Evolutionary conservation across 2,888 invertebrate species (phyloP).

Genomic region (Eumacrocentrus americanus): DNA sequence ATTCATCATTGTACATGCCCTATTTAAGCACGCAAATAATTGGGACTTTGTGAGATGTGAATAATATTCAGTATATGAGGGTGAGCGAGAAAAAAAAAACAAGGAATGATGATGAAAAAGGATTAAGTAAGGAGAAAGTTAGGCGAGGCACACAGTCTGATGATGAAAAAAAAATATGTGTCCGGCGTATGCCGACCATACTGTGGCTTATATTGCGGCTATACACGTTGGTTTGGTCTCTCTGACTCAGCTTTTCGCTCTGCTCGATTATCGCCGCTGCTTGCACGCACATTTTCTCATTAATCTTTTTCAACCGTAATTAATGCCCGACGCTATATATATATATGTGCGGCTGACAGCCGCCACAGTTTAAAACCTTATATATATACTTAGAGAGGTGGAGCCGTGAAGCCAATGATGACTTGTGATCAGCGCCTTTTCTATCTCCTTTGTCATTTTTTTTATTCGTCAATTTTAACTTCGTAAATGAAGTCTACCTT

Average conservation of each 20-base stretch:
- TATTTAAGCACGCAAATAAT: not conserved
- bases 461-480: not conserved
- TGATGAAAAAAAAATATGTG: slow-evolving; percentile 28
- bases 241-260: slow-evolving; percentile 46
- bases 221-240: not conserved
- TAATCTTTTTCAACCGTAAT: slow-evolving; percentile 51
- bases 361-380: not conserved
- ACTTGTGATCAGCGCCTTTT: slow-evolving; percentile 20
- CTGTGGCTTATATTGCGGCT: slow-evolving; percentile 32
- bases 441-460: not conserved
- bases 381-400: slow-evolving; percentile 33
- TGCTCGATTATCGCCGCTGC: slow-evolving; percentile 43
- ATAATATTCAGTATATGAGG: not conserved
- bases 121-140: not conserved
- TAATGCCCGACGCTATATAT: slow-evolving; percentile 46
- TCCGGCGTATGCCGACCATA: too few species aligned
- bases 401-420: slow-evolving; percentile 39
- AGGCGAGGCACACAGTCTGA: not conserved
- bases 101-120: not conserved
- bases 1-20: not conserved
- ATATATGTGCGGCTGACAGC: not conserved
- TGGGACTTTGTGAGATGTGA: not conserved
- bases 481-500: not conserved
- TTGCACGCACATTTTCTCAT: slow-evolving; percentile 46
- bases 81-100: not conserved